A percentile compares a stretch with the other conserved stretches of the same genome.
These are phyloP conservation scores for Peromyscus eremicus DNA, from an alignment of 2,797 vertebrate genomes.

Conservation along the genomic window DNA sequence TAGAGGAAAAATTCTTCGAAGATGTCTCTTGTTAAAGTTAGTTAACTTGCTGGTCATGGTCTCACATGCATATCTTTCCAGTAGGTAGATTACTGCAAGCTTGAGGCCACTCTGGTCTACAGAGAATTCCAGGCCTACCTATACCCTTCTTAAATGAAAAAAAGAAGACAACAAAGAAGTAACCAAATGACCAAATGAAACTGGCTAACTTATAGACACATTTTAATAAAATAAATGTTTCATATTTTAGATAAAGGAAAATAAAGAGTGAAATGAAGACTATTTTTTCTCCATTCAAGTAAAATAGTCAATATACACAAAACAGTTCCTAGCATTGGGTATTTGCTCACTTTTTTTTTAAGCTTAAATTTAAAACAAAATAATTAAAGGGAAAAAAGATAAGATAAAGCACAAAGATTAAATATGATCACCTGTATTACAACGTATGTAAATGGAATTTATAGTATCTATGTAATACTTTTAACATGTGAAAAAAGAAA, in stretches of 20 bases:
- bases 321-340: neutral
- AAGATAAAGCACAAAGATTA: neutral
- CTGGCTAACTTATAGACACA: neutral
- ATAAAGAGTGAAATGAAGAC: neutral
- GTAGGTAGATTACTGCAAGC: neutral
- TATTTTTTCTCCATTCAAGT: neutral
- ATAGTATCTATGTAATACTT: neutral
- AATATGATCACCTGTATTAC: neutral
- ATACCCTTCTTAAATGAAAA: neutral
- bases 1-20: neutral
- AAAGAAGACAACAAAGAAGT: neutral
- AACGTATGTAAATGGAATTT: neutral
- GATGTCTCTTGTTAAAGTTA: neutral
- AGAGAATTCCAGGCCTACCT: neutral
- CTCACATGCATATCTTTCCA: neutral
- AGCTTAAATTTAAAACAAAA: neutral
- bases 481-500: conserved; percentile 8
- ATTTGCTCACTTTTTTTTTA: neutral
- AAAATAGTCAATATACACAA: neutral
- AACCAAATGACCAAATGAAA: neutral
- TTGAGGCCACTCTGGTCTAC: neutral
- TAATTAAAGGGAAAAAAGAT: neutral
- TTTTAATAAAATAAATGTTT: conserved; percentile 1
- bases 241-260: neutral
- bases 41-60: neutral